Base-by-base conservation (phyloP, 2,797 vertebrate genomes). In the Brotula barbata region DNA sequence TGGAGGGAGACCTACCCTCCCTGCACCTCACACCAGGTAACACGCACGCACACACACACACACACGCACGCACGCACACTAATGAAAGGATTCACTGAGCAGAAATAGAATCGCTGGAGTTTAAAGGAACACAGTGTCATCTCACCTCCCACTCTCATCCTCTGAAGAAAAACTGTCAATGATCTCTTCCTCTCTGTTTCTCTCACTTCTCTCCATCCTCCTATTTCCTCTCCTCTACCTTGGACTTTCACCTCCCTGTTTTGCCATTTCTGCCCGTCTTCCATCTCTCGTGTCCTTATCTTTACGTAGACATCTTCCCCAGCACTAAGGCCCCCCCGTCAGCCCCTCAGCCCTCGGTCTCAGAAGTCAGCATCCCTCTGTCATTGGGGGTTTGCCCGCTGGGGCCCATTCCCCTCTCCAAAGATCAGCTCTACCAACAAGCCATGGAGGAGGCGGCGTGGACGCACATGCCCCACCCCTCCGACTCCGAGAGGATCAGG, bases 401-500 rank as follows among this genome's bases (percentile, higher is more conserved):
- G 80, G 95, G 95, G 25, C 95, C 95, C 3, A 93, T 93, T 28
- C 92, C 95, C 48, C 94, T 97, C 68, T 91, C 92, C 78, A 97
- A 96, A 92, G 95, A 97, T 87, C 95, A 96, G 89, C 92, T 95
- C 3, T 97, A 97, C 90, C 95, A 97, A 88, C 95, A 97, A 89
- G 94, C 93, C 78, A 96, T 97, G 95, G 93, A 96, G 78, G 95
- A 97, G 81, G 88, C 95, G 0, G 93, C 94, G 7, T 97, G 95
- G 95, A 95, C 94, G 66, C 95, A 97, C 85, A 97, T 97, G 95
- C 95, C 95, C 10, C 95, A 96, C 71, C 95, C 95, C 8, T 97
- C 95, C 0, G 95, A 97, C 87, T 97, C 95, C 0, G 95, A 97
- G 86, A 93, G 95, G 48, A 96, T 97, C 89, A 92, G 95, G 95